These are phyloP conservation scores for Onychorhynchus coronatus DNA, from an alignment of 2,113 vertebrate species.

Conservation along the genomic window DNA sequence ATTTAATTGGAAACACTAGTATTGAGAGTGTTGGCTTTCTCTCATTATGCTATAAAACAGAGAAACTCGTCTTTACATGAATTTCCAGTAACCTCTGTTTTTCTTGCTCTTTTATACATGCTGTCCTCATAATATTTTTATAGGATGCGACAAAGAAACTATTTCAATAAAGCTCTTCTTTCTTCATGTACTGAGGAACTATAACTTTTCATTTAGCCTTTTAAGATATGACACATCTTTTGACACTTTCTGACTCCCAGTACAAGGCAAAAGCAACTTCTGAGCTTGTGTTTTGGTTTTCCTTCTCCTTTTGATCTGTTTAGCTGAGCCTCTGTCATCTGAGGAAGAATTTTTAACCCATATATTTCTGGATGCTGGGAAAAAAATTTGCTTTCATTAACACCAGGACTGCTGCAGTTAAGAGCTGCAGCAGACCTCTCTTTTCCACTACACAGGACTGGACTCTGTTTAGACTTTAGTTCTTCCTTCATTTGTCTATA, in stretches of 20 bases:
- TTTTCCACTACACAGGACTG: neutral
- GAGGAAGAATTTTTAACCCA: slow-evolving; percentile 51
- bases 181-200: slow-evolving; percentile 44
- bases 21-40: neutral
- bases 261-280: slow-evolving; percentile 38
- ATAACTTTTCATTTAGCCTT: slow-evolving; percentile 64
- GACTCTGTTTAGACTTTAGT: neutral
- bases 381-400: neutral
- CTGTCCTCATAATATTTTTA: slow-evolving; percentile 63
- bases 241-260: slow-evolving; percentile 50
- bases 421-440: neutral
- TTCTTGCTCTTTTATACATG: slow-evolving; percentile 21
- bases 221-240: slow-evolving; percentile 44
- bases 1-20: neutral
- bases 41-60: neutral
- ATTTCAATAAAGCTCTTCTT: slow-evolving; percentile 46
- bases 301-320: slow-evolving; percentile 43
- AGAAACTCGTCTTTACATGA: slow-evolving; percentile 17
- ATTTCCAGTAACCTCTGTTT: slow-evolving; percentile 49
- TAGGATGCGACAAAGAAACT: slow-evolving; percentile 35
- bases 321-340: slow-evolving; percentile 34
- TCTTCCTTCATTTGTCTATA: neutral
- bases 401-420: neutral
- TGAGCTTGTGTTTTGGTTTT: slow-evolving; percentile 53
- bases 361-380: slow-evolving; percentile 23